Evolutionary conservation across 2,888 invertebrate genomes (phyloP).

Genomic region (Criorhina ranunculi): DNA sequence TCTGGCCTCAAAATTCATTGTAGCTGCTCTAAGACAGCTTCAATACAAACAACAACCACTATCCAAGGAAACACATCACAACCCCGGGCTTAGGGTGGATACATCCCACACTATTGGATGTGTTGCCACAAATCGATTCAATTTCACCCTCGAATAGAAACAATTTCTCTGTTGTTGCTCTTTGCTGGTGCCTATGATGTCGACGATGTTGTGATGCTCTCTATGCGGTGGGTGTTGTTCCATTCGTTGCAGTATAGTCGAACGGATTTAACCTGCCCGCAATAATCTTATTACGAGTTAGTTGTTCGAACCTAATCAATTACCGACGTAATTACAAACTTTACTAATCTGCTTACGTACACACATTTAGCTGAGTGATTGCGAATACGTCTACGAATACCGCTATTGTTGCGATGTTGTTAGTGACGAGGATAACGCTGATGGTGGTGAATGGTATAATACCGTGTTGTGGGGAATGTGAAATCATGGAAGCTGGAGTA

Average conservation of each 20-base stretch:
- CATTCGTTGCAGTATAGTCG: constrained; percentile 34
- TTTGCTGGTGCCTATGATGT: constrained; percentile 45
- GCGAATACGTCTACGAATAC: background rate
- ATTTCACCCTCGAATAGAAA: constrained; percentile 81
- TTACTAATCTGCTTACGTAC: constrained; percentile 83
- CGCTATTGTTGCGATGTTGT: background rate
- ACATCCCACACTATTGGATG: constrained; percentile 43
- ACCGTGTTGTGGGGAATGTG: background rate
- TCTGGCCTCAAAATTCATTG: constrained; percentile 30
- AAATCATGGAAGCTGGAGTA: background rate
- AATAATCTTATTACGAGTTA: constrained; percentile 85
- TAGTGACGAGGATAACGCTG: background rate
- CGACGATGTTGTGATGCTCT: constrained; percentile 20
- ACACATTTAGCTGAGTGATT: constrained; percentile 48
- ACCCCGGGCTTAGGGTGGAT: constrained; percentile 45
- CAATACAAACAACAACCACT: constrained; percentile 19
- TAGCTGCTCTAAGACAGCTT: constrained; percentile 34
- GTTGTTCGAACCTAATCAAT: constrained; percentile 85
- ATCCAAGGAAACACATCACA: background rate
- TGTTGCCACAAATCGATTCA: constrained; percentile 81
- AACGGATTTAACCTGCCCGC: constrained; percentile 81
- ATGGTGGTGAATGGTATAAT: background rate
- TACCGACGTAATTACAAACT: constrained; percentile 85
- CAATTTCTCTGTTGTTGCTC: constrained; percentile 63
- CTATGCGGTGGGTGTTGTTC: constrained; percentile 32